These are phyloP conservation scores for Melanotaenia parkinsoni DNA, from an alignment of 2,797 vertebrate genomes.

Conservation along the genomic window DNA sequence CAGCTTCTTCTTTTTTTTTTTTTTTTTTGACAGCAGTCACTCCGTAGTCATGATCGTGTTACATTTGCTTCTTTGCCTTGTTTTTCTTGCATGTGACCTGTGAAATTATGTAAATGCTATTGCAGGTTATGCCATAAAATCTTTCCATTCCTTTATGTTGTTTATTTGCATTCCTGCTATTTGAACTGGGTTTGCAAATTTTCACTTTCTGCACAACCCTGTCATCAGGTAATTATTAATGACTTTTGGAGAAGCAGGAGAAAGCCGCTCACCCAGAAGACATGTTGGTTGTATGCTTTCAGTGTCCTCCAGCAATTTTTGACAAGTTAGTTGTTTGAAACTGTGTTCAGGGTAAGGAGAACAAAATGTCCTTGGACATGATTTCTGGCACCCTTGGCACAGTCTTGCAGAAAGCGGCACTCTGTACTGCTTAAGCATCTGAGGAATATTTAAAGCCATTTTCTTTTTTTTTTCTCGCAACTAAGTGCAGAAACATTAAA, in stretches of 20 bases:
- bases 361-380: slow-evolving; percentile 50
- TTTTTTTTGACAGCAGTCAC: slow-evolving; percentile 45
- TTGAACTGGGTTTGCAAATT: slow-evolving; percentile 46
- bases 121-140: slow-evolving; percentile 32
- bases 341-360: slow-evolving; percentile 46
- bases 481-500: slow-evolving; percentile 68
- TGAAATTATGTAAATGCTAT: slow-evolving; percentile 71
- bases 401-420: slow-evolving; percentile 67
- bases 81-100: slow-evolving; percentile 68
- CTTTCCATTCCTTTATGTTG: slow-evolving; percentile 27
- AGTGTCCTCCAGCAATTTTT: slow-evolving; percentile 55
- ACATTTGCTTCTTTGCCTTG: slow-evolving; percentile 16
- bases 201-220: slow-evolving; percentile 33
- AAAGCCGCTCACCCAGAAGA: slow-evolving; percentile 55
- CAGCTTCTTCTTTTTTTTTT: slow-evolving; percentile 39
- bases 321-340: slow-evolving; percentile 51
- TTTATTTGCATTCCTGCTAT: slow-evolving; percentile 45
- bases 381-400: slow-evolving; percentile 68
- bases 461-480: slow-evolving; percentile 85
- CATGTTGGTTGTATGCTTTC: slow-evolving; percentile 63
- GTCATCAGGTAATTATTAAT: slow-evolving; percentile 65
- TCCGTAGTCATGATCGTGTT: slow-evolving; percentile 58
- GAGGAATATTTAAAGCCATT: slow-evolving; percentile 84
- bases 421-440: slow-evolving; percentile 81
- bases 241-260: slow-evolving; percentile 38